Evolutionary conservation across 2,888 invertebrate genomes (phyloP), one percentile per base, ranked within the genome.

Genomic region (Oxyteleia sp.): DNA sequence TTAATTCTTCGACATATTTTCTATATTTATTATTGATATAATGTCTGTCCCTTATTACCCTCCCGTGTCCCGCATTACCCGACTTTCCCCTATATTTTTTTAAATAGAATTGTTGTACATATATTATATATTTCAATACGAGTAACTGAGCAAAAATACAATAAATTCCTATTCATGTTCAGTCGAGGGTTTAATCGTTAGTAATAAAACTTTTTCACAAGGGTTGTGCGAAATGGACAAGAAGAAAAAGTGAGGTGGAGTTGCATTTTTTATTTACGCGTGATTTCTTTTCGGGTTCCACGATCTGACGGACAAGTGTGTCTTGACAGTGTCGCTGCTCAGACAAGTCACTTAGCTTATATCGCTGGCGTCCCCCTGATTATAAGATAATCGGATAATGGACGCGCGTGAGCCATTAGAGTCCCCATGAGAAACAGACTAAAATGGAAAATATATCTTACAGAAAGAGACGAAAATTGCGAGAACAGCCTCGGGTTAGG

Each of bases 301-400:
- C 15, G 2, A 11, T 47, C 57, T 66, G 72, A 74, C 72, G 49
- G 68, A 23, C 53, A 80, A 80, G 72, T 74, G 66, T 72, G 59
- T 80, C 80, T 80, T 74, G 81, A 82, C 81, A 82, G 55, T 69
- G 81, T 82, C 81, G 57, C 69, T 69, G 69, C 47, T 75, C 75
- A 55, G 75, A 63, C 69, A 57, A 82, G 81, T 74, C 81, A 82
- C 81, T 75, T 75, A 75, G 81, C 81, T 82, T 82, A 82, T 82
- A 82, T 82, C 81, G 74, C 53, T 68, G 80, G 59, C 43, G 81
- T 74, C 69, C 75, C 81, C 69, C 74, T 81, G 81, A 82, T 82
- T 82, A 75, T 82, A 75, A 82, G 81, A 82, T 82, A 82, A 82
- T 75, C 81, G 81, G 81, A 82, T 82, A 82, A 82, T 82, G 81